Base-by-base conservation (phyloP, 1,140 invertebrate species). In the Ooceraea biroi region DNA sequence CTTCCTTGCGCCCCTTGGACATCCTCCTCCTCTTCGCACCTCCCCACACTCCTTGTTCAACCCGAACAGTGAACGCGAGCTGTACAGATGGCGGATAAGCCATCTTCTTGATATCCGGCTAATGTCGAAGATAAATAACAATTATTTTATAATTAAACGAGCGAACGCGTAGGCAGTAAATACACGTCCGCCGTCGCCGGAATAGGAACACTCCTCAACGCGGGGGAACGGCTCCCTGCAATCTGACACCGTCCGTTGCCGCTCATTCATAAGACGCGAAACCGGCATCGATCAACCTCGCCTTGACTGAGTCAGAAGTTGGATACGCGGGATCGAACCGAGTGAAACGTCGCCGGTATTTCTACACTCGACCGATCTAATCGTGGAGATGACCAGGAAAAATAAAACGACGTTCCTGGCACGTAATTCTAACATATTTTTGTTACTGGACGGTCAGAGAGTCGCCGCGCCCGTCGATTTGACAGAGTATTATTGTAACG, bases 121-220 rank as follows among this genome's bases (percentile, higher is more conserved):
- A 91, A 91, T 89, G 85, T 57, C 80, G 48, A 82, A 88, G 85
- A 91, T 91, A 91, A 91, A 92, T 90, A 92, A 90, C 88, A 92
- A 92, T 91, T 92, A 92, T 90, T 92, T 92, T 91, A 92, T 90
- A 92, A 93, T 92, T 92, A 90, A 91, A 76, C 83, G 88, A 68
- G 83, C 82, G 77, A 83, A n/a, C n/a, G 77, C 73, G 60, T 65
- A 65, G 78, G 63, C 80, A 78, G 87, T 90, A 90, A 90, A 90
- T 90, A 90, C 71, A 87, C 85, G 71, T 86, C 68, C 48, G 19
- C 17, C 41, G 22, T 63, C 74, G 17, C 50, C 36, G 48, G 63
- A 77, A 68, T 27, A 66, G 60, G 14, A 78, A 78, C 73, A 44
- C 63, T 17, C 17, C 17, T 44, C 48, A 19, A 48, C 48, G 72